A percentile compares a stretch with the other conserved stretches of the same genome.
phyloP scores from a whole-genome alignment of 2,888 invertebrate genomes.

The Odontocolon sp. region DNA sequence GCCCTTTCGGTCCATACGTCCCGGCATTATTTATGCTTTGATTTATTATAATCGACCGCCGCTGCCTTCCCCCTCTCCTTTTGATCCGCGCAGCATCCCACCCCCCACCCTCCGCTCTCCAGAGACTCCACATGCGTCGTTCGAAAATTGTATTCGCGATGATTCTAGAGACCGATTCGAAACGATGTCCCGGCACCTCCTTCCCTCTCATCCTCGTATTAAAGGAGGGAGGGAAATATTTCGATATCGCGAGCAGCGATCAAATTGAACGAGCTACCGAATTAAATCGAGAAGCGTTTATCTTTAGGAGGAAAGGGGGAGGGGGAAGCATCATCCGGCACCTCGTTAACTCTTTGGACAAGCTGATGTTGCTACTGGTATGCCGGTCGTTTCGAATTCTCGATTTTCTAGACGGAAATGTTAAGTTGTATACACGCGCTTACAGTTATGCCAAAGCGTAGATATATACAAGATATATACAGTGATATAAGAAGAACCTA shows the following conservation, averaged over 20 bases:
- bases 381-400: slow-evolving; percentile 11
- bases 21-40: slow-evolving; percentile 80
- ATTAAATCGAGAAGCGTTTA: slow-evolving; percentile 66
- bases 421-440: not conserved
- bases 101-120: slow-evolving; percentile 26
- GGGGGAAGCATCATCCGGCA: too few species aligned
- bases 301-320: too few species aligned
- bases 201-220: not conserved
- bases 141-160: not conserved
- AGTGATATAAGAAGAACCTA: slow-evolving; percentile 24
- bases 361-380: not conserved
- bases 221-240: not conserved
- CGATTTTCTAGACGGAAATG: slow-evolving; percentile 2
- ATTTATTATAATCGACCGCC: slow-evolving; percentile 80
- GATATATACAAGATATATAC: not conserved
- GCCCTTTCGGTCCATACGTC: slow-evolving; percentile 72
- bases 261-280: slow-evolving; percentile 75
- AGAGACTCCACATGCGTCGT: not conserved
- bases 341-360: slow-evolving; percentile 63
- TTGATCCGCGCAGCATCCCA: slow-evolving; percentile 24
- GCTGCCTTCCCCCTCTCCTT: slow-evolving; percentile 61
- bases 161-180: slow-evolving; percentile 7
- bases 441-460: slow-evolving; percentile 10
- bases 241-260: slow-evolving; percentile 70
- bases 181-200: slow-evolving; percentile 20